Evolutionary conservation across 2,113 vertebrate species (phyloP).

Genomic region (Crotalus tigris): DNA sequence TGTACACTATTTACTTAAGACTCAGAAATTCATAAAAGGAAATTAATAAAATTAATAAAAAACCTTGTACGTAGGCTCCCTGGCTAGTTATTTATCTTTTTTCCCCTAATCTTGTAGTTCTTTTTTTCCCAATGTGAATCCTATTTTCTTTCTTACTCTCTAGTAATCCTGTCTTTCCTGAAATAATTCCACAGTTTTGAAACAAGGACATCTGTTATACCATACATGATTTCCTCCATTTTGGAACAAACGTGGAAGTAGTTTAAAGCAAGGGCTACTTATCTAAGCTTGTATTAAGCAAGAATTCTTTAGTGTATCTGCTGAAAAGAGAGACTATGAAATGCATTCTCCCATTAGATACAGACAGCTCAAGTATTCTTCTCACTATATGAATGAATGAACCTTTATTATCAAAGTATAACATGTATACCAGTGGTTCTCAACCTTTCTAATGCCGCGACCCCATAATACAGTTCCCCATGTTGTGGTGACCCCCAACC

Average conservation of each 20-base stretch:
- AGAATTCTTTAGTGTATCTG: not conserved
- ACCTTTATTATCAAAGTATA: too few relatives aligned
- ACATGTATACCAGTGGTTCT: too few relatives aligned
- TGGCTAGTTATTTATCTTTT: not conserved
- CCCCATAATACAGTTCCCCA: too few relatives aligned
- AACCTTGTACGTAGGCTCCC: not conserved
- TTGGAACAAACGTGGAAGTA: not conserved
- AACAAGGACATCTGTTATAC: not conserved
- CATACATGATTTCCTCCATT: not conserved
- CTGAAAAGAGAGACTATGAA: not conserved
- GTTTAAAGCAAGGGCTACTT: not conserved
- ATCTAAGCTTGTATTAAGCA: not conserved
- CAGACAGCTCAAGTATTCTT: not conserved
- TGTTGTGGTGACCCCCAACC: too few relatives aligned
- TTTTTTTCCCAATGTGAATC: not conserved
- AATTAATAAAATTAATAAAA: not conserved
- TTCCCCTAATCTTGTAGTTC: too few relatives aligned
- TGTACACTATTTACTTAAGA: not conserved
- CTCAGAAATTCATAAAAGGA: not conserved
- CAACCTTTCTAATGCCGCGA: too few relatives aligned
- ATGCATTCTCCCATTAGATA: not conserved
- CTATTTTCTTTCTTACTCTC: not conserved
- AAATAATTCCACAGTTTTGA: not conserved
- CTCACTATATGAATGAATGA: not conserved
- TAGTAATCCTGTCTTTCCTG: not conserved